phyloP scores from a whole-genome alignment of 1,140 invertebrate species.

The Drosophila ogumai region DNA sequence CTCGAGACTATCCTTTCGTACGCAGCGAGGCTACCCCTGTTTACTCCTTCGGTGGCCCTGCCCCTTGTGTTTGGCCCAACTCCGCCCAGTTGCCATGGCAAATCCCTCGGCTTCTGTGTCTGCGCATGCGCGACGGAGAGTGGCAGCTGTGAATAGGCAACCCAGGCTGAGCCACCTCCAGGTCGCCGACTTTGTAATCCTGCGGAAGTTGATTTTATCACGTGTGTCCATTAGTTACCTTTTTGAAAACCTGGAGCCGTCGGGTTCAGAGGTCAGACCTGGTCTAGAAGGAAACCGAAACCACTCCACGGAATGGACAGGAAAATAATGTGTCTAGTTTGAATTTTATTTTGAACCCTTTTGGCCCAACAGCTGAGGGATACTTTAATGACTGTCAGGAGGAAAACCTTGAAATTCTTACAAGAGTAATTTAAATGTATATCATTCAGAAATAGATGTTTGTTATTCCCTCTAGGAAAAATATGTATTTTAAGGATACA shows the following conservation, averaged over 20 bases:
- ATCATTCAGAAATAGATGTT: background rate
- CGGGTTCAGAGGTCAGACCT: slow-evolving; percentile 48
- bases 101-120: slow-evolving; percentile 57
- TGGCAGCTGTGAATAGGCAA: slow-evolving; percentile 52
- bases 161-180: slow-evolving; percentile 27
- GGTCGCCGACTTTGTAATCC: slow-evolving; percentile 70
- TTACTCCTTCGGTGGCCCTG: background rate
- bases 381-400: background rate
- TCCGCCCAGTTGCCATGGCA: slow-evolving; percentile 60
- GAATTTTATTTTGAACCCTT: background rate
- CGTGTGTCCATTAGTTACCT: slow-evolving; percentile 70
- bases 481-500: no score
- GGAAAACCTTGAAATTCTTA: background rate
- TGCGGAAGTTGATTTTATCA: slow-evolving; percentile 80
- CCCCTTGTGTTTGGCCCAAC: slow-evolving; percentile 30
- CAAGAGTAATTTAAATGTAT: background rate
- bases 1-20: slow-evolving; percentile 56
- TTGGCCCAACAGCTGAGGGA: background rate
- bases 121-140: slow-evolving; percentile 75
- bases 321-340: slow-evolving; percentile 6
- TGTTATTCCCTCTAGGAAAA: no score
- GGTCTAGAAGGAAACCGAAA: slow-evolving; percentile 18
- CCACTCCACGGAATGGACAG: slow-evolving; percentile 5
- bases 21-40: slow-evolving; percentile 5
- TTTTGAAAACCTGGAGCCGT: slow-evolving; percentile 25